phyloP scores from a whole-genome alignment of 2,113 vertebrate species.

The Heteronetta atricapilla region DNA sequence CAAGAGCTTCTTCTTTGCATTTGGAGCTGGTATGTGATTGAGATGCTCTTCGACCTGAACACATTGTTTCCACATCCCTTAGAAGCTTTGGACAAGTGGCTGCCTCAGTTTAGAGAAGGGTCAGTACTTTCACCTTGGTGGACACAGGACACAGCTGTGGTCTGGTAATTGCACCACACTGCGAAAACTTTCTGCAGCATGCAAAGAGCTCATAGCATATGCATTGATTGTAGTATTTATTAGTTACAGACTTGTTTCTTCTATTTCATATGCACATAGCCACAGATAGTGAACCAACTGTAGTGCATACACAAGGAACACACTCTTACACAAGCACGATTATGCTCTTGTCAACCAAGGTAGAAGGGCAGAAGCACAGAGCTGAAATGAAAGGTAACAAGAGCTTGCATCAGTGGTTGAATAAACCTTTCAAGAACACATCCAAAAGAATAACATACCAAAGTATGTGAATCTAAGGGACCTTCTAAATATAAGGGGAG shows the following conservation, averaged over 20 bases:
- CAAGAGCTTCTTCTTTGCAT: slow-evolving; percentile 92
- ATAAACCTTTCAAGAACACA: background rate
- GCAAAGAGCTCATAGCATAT: background rate
- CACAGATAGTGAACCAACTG: background rate
- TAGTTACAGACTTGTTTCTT: background rate
- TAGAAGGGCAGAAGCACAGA: background rate
- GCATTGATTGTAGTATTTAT: background rate
- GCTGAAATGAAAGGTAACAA: background rate
- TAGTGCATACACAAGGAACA: background rate
- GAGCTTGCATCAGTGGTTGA: background rate
- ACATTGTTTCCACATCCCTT: fast-evolving
- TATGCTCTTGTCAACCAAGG: background rate
- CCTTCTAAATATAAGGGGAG: background rate
- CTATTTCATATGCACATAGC: background rate
- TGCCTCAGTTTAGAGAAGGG: background rate
- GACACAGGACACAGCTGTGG: background rate
- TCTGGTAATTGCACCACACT: fast-evolving
- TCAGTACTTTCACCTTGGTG: background rate
- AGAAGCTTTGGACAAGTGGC: background rate
- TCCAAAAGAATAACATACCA: background rate
- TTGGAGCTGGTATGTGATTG: slow-evolving; percentile 85
- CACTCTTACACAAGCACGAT: fast-evolving
- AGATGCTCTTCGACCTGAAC: background rate
- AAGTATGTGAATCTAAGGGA: background rate
- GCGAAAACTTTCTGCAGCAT: background rate